Percentiles rank a stretch among this genome's conserved stretches.
These are phyloP conservation scores for Bombus affinis DNA, from an alignment of 1,140 invertebrate genomes.

Conservation along the genomic window DNA sequence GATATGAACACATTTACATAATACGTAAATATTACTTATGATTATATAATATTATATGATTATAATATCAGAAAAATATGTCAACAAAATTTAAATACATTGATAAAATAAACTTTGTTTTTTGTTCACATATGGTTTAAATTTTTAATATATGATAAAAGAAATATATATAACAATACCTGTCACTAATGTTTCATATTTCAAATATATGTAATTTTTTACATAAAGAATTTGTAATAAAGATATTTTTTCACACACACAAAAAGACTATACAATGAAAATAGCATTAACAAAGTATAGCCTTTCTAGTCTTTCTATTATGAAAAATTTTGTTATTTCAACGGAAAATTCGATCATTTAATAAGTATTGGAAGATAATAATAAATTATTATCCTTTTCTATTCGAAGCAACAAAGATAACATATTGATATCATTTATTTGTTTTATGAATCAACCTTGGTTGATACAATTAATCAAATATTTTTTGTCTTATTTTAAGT, in stretches of 20 bases:
- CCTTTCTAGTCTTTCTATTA: not conserved
- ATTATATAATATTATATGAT: not conserved
- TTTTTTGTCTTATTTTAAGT: slow-evolving; percentile 18
- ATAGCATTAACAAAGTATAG: not conserved
- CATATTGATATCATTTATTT: slow-evolving; percentile 5
- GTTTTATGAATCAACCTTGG: not conserved
- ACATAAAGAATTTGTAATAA: not conserved
- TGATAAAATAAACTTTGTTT: not conserved
- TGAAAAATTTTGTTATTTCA: not conserved
- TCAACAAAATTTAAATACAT: not conserved
- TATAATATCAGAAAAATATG: not conserved
- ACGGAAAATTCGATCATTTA: not conserved
- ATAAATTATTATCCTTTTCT: slow-evolving; percentile 15
- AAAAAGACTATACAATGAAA: not conserved
- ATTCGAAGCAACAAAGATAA: slow-evolving; percentile 6
- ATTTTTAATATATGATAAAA: not conserved
- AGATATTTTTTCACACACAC: not conserved
- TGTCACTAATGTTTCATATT: not conserved
- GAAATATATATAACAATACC: not conserved
- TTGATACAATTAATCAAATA: slow-evolving; percentile 4
- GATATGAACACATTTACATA: slow-evolving; percentile 27
- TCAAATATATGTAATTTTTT: not conserved
- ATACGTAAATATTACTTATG: not conserved
- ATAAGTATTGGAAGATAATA: not conserved
- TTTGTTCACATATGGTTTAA: not conserved